Conservation (phyloP, 2,888 invertebrate species). For the Polymixis lichenea region DNA sequence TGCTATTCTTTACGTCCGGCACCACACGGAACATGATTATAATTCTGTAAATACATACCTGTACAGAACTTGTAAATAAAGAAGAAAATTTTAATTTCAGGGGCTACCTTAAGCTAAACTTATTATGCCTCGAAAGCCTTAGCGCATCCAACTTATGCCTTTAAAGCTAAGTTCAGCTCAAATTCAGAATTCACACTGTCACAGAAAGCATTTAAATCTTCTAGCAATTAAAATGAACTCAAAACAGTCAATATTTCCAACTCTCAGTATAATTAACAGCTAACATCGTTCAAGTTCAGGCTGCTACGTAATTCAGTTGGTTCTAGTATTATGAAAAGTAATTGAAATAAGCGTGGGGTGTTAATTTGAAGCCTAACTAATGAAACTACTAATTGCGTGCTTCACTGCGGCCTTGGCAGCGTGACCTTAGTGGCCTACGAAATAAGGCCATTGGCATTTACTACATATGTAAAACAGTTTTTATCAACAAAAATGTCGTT, state of each 20-base stretch:
- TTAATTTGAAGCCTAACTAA: conserved; percentile 79
- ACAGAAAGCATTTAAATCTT: background rate
- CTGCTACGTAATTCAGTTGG: conserved; percentile 12
- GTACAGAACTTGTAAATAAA: no score
- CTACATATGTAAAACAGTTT: conserved; percentile 56
- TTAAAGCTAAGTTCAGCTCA: no score
- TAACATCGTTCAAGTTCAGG: conserved; percentile 11
- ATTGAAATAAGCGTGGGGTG: conserved; percentile 51
- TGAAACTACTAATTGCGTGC: conserved; percentile 80
- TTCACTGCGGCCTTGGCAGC: conserved; percentile 76
- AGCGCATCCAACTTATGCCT: no score
- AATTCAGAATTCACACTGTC: background rate
- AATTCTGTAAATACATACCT: no score
- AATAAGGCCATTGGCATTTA: conserved; percentile 79
- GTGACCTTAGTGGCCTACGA: conserved; percentile 75
- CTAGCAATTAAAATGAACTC: conserved; percentile 12
- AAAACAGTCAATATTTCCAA: background rate
- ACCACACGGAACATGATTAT: no score
- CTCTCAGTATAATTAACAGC: conserved; percentile 5
- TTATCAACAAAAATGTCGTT: conserved; percentile 34
- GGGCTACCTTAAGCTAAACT: no score
- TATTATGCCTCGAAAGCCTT: no score
- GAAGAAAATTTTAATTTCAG: no score
- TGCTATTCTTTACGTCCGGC: no score
- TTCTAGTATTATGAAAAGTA: conserved; percentile 38